Conservation (phyloP, 2,797 vertebrate species). For the Rhinichthys osculus region DNA sequence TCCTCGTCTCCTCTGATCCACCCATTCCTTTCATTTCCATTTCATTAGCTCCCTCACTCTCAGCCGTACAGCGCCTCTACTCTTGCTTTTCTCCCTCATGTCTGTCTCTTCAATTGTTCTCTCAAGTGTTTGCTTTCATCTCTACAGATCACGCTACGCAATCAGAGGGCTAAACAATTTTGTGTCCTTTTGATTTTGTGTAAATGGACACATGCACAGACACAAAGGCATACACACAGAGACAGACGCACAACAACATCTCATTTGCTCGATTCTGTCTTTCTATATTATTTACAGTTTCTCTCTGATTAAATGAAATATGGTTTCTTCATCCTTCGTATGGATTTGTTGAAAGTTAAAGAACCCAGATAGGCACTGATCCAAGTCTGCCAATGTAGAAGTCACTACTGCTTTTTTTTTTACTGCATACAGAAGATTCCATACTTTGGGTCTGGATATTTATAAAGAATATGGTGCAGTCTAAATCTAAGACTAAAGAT, state of each 20-base stretch:
- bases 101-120: conserved; percentile 49
- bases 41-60: conserved; percentile 56
- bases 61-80: conserved; percentile 63
- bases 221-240: conserved; percentile 46
- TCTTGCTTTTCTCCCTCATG: conserved; percentile 25
- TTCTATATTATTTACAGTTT: conserved; percentile 2
- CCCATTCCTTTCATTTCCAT: conserved; percentile 53
- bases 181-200: conserved; percentile 48
- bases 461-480: not conserved
- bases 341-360: conserved; percentile 2
- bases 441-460: not conserved
- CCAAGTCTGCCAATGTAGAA: not conserved
- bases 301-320: conserved; percentile 26
- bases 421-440: not conserved
- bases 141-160: conserved; percentile 23
- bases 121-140: conserved; percentile 61
- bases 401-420: not conserved
- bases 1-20: conserved; percentile 36
- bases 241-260: conserved; percentile 46
- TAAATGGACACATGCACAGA: conserved; percentile 38
- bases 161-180: conserved; percentile 48
- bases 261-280: conserved; percentile 15
- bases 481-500: not conserved
- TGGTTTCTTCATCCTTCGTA: conserved; percentile 8
- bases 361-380: not conserved